Evolutionary conservation across 2,888 invertebrate species (phyloP), one percentile per base, ranked within the genome.

Genomic region (Lumbricus terrestris): DNA sequence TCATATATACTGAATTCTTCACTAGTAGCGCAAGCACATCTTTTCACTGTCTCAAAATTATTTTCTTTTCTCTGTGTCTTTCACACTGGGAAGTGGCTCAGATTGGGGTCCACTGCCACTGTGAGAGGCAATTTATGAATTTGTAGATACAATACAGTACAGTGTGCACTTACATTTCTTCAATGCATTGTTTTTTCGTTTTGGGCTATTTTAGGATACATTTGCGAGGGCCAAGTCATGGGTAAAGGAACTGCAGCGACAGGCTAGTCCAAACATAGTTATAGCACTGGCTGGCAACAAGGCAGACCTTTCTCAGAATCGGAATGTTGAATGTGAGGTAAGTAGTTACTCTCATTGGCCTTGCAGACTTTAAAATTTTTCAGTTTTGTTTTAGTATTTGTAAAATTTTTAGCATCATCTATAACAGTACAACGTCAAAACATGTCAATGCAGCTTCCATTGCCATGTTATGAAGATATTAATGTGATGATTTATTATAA

Each of bases 211-310:
- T 40, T 42, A 97, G 97, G 99, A 99, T 96, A 98, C 98, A 96
- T 99, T 99, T 96, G 97, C 97, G 90, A 97, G 99, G 95, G 99
- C 99, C 93, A 99, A 99, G 96, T 98, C 98, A 96, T 99, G 99
- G 99, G 99, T 99, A 93, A 99, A 99, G 95, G 99, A 99, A 96
- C 96, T 99, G 92, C 99, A 99, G 96, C 96, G 99, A 95, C 99
- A 99, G 96, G 99, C 99, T 93, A 98, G 98, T 94, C 99, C 99
- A 91, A 98, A 97, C 95, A 99, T 99, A 96, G 99, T 99, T 95
- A 99, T 99, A 96, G 99, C 99, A 91, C 96, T 99, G 94, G 98
- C 99, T 93, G 99, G 99, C 93, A 99, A 99, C 96, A 99, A 99
- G 96, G 97, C 98, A 94, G 99, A 99, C 96, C 96, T 99, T 95